Evolutionary conservation across 2,797 vertebrate species (phyloP).

Genomic region (Gallirallus australis): DNA sequence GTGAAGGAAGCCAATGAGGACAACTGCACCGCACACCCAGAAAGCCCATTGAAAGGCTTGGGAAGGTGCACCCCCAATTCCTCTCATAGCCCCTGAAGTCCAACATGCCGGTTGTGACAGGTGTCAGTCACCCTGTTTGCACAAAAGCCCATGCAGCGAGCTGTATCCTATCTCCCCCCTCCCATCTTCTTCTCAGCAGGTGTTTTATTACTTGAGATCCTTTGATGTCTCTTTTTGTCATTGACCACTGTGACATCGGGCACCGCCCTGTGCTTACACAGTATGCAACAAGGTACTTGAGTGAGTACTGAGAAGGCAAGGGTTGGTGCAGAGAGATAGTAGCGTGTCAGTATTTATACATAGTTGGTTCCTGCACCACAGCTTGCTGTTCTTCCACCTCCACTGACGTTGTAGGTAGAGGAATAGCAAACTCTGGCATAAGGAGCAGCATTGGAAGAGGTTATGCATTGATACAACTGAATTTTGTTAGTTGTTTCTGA

Average conservation of each 20-base stretch:
- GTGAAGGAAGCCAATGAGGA: neutral
- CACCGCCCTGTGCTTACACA: neutral
- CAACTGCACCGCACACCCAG: neutral
- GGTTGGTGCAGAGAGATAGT: neutral
- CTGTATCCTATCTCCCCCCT: neutral
- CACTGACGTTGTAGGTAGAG: fast-evolving
- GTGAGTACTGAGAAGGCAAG: neutral
- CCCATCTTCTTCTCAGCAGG: neutral
- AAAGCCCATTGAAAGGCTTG: neutral
- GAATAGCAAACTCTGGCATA: neutral
- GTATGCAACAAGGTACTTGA: neutral
- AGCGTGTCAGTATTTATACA: fast-evolving
- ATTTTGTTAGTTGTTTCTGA: neutral
- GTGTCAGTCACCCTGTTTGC: neutral
- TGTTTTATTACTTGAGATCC: neutral
- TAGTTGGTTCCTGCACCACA: neutral
- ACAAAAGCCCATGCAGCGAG: neutral
- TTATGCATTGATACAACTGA: neutral
- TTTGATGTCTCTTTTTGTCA: neutral
- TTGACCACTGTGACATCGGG: neutral
- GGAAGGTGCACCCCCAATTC: neutral
- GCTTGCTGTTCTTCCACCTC: neutral
- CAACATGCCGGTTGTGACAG: neutral
- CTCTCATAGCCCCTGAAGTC: neutral
- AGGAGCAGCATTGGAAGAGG: neutral